Evolutionary conservation across 2,113 vertebrate species (phyloP).

Genomic region (Oreotrochilus melanogaster): DNA sequence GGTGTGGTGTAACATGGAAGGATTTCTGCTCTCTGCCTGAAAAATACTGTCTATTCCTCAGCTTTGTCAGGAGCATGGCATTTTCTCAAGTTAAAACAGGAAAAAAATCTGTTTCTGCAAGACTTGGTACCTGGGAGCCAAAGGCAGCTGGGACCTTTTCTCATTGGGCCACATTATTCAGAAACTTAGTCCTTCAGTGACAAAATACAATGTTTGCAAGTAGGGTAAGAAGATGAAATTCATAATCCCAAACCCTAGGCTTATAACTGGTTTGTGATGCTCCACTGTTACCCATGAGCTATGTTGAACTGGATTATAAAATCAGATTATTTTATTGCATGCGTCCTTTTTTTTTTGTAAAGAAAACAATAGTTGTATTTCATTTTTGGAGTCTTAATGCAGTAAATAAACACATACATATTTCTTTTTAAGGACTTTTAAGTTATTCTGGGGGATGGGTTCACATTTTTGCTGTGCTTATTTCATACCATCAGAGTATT

Average conservation of each 20-base stretch:
- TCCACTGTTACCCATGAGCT: neutral
- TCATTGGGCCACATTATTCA: neutral
- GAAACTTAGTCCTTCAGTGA: neutral
- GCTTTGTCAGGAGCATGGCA: neutral
- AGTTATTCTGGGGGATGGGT: neutral
- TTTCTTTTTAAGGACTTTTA: constrained; percentile 47
- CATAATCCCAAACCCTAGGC: neutral
- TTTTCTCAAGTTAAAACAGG: neutral
- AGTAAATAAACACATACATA: constrained; percentile 44
- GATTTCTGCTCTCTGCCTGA: constrained; percentile 36
- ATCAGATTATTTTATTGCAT: constrained; percentile 31
- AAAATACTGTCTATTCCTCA: constrained; percentile 28
- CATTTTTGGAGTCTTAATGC: neutral
- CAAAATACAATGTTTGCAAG: constrained; percentile 46
- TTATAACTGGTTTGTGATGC: neutral
- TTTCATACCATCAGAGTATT: neutral
- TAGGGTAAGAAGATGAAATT: constrained; percentile 25
- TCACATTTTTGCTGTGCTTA: neutral
- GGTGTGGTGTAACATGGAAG: neutral
- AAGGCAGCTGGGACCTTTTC: constrained; percentile 13
- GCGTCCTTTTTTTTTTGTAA: constrained; percentile 38
- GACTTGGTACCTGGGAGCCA: neutral
- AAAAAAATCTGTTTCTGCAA: neutral
- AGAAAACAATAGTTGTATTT: neutral
- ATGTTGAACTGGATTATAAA: neutral